Conservation (phyloP, 2,797 vertebrate genomes). For the Esox lucius region DNA sequence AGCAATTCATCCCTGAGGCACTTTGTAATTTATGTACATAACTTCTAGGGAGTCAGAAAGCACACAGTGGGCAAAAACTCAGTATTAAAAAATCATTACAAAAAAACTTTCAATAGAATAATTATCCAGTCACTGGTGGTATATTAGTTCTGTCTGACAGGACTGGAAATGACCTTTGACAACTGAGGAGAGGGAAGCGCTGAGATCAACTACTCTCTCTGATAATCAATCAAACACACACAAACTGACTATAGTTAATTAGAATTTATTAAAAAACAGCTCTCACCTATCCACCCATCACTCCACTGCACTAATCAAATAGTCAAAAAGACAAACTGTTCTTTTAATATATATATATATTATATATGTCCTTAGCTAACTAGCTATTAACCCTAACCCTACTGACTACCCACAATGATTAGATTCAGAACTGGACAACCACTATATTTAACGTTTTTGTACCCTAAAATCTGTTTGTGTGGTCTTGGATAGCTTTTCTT, state of each 20-base stretch:
- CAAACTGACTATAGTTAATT: conserved; percentile 28
- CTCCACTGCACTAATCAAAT: conserved; percentile 38
- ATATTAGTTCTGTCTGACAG: conserved; percentile 57
- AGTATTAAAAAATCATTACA: conserved; percentile 59
- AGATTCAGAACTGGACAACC: too few species aligned
- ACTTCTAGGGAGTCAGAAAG: conserved; percentile 35
- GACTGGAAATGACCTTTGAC: conserved; percentile 60
- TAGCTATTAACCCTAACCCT: too few species aligned
- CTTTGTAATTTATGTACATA: conserved; percentile 53
- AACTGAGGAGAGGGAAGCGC: conserved; percentile 33
- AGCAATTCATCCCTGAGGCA: conserved; percentile 44
- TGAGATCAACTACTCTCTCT: conserved; percentile 44
- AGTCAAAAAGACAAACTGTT: conserved; percentile 39
- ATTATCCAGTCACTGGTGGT: conserved; percentile 53
- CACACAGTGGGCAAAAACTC: conserved; percentile 28
- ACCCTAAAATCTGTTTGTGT: too few species aligned
- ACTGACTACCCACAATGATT: too few species aligned
- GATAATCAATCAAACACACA: conserved; percentile 39
- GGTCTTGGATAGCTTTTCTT: too few species aligned
- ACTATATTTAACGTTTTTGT: too few species aligned
- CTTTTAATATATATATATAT: conserved; percentile 7
- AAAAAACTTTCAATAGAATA: conserved; percentile 61
- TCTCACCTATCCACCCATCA: conserved; percentile 34
- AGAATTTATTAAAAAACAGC: conserved; percentile 48
- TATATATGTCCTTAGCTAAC: too few species aligned